Evolutionary conservation across 2,797 vertebrate genomes (phyloP).

Genomic region (Takifugu ocellatus): DNA sequence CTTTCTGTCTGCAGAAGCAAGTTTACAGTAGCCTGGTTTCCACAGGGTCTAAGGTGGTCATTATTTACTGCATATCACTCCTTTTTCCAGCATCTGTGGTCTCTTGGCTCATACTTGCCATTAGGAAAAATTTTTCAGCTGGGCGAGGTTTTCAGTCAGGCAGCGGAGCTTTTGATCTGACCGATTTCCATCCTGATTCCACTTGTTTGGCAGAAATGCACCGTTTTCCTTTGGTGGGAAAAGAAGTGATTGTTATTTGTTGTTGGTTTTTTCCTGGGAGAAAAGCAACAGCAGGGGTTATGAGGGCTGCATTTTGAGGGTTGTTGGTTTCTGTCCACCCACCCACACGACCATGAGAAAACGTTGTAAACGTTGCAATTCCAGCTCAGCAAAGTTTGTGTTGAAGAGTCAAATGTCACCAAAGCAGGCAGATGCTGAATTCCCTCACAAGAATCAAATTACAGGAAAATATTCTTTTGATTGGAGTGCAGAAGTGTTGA

Average conservation of each 20-base stretch:
- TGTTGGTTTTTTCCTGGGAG: conserved; percentile 21
- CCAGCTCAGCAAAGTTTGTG: too few species aligned
- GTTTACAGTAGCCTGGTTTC: conserved; percentile 33
- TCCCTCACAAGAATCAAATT: too few species aligned
- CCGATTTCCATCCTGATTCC: conserved; percentile 30
- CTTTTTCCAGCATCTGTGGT: conserved; percentile 41
- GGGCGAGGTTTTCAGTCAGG: conserved; percentile 18
- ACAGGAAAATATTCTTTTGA: too few species aligned
- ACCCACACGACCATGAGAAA: conserved; percentile 28
- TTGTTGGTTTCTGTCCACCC: conserved; percentile 15
- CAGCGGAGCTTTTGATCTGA: conserved; percentile 35
- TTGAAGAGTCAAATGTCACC: too few species aligned
- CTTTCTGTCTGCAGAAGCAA: conserved; percentile 27
- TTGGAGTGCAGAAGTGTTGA: too few species aligned
- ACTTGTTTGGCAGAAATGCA: conserved; percentile 27
- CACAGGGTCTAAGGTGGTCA: conserved; percentile 33
- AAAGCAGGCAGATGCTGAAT: too few species aligned
- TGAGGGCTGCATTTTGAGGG: conserved; percentile 38
- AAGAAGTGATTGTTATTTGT: conserved; percentile 35
- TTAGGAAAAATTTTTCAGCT: conserved; percentile 25
- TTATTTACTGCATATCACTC: conserved; percentile 39
- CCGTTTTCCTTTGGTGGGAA: conserved; percentile 19
- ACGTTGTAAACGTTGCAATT: conserved; percentile 1
- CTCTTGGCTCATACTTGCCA: conserved; percentile 18
- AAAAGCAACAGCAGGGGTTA: conserved; percentile 13